These are phyloP conservation scores for Bugulina stolonifera DNA, from an alignment of 2,888 invertebrate species.

Conservation along the genomic window DNA sequence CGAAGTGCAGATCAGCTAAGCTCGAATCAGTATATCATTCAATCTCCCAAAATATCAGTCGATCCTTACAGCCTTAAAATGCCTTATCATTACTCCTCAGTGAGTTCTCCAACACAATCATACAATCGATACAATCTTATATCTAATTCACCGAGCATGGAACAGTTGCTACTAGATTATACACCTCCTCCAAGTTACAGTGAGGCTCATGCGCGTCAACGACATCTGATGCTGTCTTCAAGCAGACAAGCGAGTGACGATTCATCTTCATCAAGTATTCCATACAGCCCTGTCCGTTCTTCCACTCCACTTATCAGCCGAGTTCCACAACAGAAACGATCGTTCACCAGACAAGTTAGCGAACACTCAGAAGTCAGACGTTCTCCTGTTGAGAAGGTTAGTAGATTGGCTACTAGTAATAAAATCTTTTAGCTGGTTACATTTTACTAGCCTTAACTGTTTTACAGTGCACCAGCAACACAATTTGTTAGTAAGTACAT, in stretches of 20 bases:
- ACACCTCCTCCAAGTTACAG: constrained; percentile 18
- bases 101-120: background rate
- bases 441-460: no score
- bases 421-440: no score
- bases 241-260: constrained; percentile 9
- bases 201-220: constrained; percentile 7
- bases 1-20: background rate
- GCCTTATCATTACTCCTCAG: background rate
- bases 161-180: background rate
- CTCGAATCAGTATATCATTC: background rate
- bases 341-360: background rate
- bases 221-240: background rate
- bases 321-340: background rate
- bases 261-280: background rate
- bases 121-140: constrained; percentile 9
- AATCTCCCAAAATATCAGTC: background rate
- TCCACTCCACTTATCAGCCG: background rate
- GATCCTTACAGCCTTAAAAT: background rate
- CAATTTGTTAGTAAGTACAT: no score
- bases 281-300: background rate
- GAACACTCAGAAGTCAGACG: background rate
- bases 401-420: no score
- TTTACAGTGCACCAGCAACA: no score
- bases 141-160: constrained; percentile 18
- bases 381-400: background rate